Conservation (phyloP, 2,888 invertebrate genomes). For the Malachius bipustulatus region DNA sequence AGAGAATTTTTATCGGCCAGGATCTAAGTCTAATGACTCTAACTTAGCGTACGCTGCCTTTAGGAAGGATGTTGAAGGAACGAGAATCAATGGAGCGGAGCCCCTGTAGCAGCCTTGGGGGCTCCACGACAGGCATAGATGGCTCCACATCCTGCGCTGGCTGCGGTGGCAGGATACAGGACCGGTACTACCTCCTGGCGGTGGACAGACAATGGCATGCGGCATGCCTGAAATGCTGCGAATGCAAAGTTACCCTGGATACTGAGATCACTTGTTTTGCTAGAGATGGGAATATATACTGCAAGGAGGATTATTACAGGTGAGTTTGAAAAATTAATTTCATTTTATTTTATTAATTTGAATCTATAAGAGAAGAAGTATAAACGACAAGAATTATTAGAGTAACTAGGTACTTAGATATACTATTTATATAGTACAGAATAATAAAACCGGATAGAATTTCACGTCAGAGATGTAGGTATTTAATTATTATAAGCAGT, state of each 20-base stretch:
- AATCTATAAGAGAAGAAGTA: neutral
- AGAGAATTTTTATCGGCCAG: no score
- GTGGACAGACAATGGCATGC: constrained; percentile 87
- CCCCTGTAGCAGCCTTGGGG: constrained; percentile 36
- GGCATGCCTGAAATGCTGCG: constrained; percentile 70
- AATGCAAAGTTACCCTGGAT: constrained; percentile 74
- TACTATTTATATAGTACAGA: no score
- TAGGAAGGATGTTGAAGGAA: constrained; percentile 65
- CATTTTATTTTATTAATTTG: constrained; percentile 1
- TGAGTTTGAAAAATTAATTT: constrained; percentile 36
- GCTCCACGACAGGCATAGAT: constrained; percentile 31
- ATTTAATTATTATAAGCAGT: no score
- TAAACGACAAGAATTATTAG: no score
- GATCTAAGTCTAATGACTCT: no score
- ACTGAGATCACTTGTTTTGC: constrained; percentile 82
- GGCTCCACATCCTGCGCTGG: constrained; percentile 43
- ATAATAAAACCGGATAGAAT: no score
- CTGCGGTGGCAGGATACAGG: constrained; percentile 49
- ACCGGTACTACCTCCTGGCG: constrained; percentile 62
- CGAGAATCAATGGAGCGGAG: constrained; percentile 45
- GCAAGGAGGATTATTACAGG: constrained; percentile 92
- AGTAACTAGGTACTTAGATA: no score
- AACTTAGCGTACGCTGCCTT: no score
- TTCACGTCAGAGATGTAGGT: no score
- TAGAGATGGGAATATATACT: constrained; percentile 80